phyloP scores from a whole-genome alignment of 2,888 invertebrate genomes.

The Elaeidobius kamerunicus region DNA sequence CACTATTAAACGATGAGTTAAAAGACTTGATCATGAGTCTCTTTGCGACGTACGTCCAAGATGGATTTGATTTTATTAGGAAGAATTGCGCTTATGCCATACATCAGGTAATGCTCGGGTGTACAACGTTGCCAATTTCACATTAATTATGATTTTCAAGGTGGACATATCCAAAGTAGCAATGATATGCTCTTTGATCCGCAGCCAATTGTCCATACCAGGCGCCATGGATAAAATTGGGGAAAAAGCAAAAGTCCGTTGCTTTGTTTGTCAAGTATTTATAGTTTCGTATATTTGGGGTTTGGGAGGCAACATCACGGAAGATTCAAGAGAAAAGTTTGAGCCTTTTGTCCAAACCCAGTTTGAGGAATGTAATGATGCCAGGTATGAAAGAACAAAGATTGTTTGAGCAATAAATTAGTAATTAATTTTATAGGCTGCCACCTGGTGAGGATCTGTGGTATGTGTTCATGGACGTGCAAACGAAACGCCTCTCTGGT shows the following conservation, averaged over 20 bases:
- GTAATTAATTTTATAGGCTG: conserved; percentile 56
- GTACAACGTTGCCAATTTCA: not conserved
- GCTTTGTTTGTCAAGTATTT: conserved; percentile 72
- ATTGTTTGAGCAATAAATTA: no score
- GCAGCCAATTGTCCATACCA: conserved; percentile 64
- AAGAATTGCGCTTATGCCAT: conserved; percentile 61
- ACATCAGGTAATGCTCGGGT: not conserved
- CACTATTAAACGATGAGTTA: conserved; percentile 55
- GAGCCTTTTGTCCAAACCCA: conserved; percentile 67
- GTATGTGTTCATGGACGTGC: conserved; percentile 72
- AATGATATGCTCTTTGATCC: conserved; percentile 71
- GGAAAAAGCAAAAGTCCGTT: conserved; percentile 61
- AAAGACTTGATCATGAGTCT: conserved; percentile 63
- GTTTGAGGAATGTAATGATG: conserved; percentile 68
- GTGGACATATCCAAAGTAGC: conserved; percentile 80
- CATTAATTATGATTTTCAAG: conserved; percentile 47
- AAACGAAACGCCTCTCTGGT: conserved; percentile 64
- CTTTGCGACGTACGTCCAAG: conserved; percentile 60
- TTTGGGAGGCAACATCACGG: conserved; percentile 79
- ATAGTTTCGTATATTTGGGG: conserved; percentile 82
- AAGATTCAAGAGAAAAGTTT: conserved; percentile 64
- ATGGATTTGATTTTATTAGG: conserved; percentile 64
- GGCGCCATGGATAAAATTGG: conserved; percentile 49
- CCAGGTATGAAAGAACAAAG: conserved; percentile 56
- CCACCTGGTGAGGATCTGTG: conserved; percentile 70